phyloP scores from a whole-genome alignment of 2,797 vertebrate species.

The Columba guinea region DNA sequence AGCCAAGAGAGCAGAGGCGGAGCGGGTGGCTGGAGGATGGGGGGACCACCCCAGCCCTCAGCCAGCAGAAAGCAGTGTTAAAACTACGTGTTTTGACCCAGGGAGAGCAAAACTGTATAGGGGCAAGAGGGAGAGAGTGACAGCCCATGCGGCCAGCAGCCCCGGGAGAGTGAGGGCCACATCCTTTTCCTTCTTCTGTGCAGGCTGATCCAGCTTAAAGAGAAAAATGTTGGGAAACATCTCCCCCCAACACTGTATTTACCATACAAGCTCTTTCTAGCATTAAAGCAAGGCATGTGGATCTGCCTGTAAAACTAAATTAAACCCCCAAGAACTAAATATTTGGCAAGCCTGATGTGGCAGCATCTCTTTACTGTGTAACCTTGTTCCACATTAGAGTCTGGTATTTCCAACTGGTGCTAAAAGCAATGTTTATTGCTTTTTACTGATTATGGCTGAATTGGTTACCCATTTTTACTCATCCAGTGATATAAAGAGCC shows the following conservation, averaged over 20 bases:
- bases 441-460: neutral
- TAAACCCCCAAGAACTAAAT: neutral
- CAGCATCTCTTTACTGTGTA: neutral
- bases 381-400: neutral
- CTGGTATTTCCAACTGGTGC: neutral
- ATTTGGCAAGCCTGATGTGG: neutral
- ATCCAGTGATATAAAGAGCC: neutral
- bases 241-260: neutral
- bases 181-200: neutral
- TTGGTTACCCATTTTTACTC: neutral
- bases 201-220: neutral
- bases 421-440: neutral
- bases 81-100: rapidly evolving
- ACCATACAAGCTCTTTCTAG: neutral
- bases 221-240: neutral
- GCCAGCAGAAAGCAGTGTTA: neutral
- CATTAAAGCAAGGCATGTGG: neutral
- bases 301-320: neutral
- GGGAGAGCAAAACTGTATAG: neutral
- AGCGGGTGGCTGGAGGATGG: neutral
- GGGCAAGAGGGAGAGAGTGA: neutral
- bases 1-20: neutral
- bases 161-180: rapidly evolving
- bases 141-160: neutral
- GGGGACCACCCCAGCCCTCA: neutral